Evolutionary conservation across 2,797 vertebrate genomes (phyloP), one percentile per base, ranked within the genome.

Genomic region (Merluccius polli): DNA sequence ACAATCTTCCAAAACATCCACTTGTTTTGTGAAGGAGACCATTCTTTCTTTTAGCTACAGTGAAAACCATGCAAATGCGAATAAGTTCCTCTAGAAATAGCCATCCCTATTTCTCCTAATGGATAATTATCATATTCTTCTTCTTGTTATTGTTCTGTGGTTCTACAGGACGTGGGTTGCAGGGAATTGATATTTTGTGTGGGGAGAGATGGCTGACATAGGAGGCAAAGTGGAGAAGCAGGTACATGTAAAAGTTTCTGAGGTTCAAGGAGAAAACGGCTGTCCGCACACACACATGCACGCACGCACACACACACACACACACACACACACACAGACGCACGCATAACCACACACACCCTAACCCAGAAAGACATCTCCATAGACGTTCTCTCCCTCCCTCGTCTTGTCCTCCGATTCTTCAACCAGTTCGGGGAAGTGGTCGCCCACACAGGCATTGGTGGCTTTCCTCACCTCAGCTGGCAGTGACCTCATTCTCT

Each of bases 401-500:
- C 74, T 73, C 75, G 88, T 89, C 68, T 80, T 84, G 36, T 84
- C 83, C 35, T 36, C 81, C 5, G 75, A 29, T 69, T 85, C 80
- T 13, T 94, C 88, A 0, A 92, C 88, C 36, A 93, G 87, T 4
- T 91, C 85, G 0, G 94, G 93, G 78, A 94, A 95, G 78, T 92
- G 89, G 1, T 80, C 73, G 63, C 88, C 89, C 4, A 94, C 36
- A 11, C 90, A 96, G 74, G 80, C 88, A 70, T 93, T 97, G 77
- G 96, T 85, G 0, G 91, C 77, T 70, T 95, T 95, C 80, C 86
- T 92, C 84, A 95, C 93, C 72, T 96, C 94, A 0, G 21, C 18
- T 0, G 84, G 91, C 81, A 98, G 89, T 8, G 86, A 86, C 83
- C 90, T 94, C 87, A 94, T 11, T 72, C 90, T 97, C 84, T 93